Evolutionary conservation across 2,888 invertebrate genomes (phyloP), one percentile per base, ranked within the genome.

Genomic region (Phragmatobia fuliginosa): DNA sequence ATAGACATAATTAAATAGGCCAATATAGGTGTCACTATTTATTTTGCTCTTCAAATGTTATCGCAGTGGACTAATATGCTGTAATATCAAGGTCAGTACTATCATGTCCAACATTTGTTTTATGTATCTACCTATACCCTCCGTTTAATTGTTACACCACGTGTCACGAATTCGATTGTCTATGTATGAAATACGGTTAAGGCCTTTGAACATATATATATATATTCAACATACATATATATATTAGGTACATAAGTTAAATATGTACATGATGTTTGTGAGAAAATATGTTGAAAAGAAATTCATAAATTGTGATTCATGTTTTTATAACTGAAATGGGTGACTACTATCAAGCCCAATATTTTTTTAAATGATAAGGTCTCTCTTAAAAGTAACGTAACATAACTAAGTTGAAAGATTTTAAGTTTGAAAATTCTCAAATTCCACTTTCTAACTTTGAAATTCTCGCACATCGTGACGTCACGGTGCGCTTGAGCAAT

Each of bases 41-140:
- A 41, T 28, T 56, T 56, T 65, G n/a, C 58, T 31, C 65, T 58
- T 56, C 31, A 65, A 65, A 41, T 38, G 38, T 65, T 65, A 65
- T 65, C 65, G 21, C 36, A 25, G 28, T 11, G 38, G 33, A 36
- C 31, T 25, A 41, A 36, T 58, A 31, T 21, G 38, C 56, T 36
- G 38, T 36, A 58, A 65, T 65, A 65, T 56, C 58, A 65, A 56
- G 56, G 56, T 38, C 65, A 38, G 10, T 7, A 25, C 21, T 58
- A 65, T 65, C 64, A 49, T 63, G 45, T 63, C 28, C 4, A 18
- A 41, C 62, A 38, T 41, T 11, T 32, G n/a, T 31, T 63, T 25
- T n/a, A 32, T 28, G 58, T 32, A 60, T 11, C 33, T 32, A 7
- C 6, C 25, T 61, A n/a, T 5, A 11, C 16, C 25, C 38, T n/a